A percentile compares a stretch with the other conserved stretches of the same genome.
Conservation (phyloP, 2,797 vertebrate genomes). For the Tapera naevia region DNA sequence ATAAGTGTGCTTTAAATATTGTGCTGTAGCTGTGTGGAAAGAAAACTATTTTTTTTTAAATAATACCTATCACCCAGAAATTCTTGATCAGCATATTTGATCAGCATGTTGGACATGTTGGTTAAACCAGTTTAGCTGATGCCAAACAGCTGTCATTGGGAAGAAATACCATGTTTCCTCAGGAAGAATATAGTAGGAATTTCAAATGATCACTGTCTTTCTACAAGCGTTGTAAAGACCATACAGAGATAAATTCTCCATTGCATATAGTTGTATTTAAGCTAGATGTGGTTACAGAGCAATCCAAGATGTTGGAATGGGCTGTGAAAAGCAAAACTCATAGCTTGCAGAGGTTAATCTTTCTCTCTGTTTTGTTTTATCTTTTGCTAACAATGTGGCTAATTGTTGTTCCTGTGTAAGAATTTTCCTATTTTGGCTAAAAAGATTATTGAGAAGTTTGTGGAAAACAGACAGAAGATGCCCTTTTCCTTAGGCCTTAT, state of each 20-base stretch:
- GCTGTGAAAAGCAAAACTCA: not conserved
- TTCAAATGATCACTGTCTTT: not conserved
- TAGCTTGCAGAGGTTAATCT: not conserved
- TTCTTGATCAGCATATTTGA: not conserved
- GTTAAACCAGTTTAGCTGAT: not conserved
- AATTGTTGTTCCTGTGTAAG: not conserved
- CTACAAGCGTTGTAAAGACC: not conserved
- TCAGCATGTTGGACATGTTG: not conserved
- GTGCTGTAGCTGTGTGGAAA: not conserved
- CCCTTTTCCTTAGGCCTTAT: not conserved
- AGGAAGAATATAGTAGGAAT: not conserved
- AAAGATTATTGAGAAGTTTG: not conserved
- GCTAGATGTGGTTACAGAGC: not conserved
- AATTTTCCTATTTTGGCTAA: not conserved
- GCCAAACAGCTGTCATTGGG: not conserved
- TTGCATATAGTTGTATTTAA: not conserved
- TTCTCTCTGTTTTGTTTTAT: not conserved
- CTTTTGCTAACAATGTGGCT: not conserved
- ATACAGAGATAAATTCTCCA: not conserved
- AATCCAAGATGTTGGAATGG: not conserved
- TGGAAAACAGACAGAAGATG: not conserved
- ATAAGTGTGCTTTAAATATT: not conserved
- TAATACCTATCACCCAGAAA: not conserved
- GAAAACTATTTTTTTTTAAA: not conserved
- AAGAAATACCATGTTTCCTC: not conserved